A percentile compares a stretch with the other conserved stretches of the same genome.
Conservation (phyloP, 2,888 invertebrate species). For the Lasius fuliginosus region DNA sequence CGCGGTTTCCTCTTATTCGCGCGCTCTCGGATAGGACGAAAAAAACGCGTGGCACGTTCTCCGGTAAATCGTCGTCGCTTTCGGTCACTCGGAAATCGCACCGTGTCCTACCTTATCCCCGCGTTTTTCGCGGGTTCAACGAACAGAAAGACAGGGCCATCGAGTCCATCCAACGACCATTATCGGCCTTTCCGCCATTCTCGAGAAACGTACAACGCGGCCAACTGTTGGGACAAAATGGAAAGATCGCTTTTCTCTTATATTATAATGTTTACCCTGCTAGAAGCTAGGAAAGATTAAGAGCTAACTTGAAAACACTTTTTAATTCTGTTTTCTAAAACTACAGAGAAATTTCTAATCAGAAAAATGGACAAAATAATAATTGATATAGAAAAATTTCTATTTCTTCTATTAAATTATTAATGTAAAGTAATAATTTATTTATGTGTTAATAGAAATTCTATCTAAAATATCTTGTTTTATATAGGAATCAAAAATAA, state of each 20-base stretch:
- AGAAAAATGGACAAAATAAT: background rate
- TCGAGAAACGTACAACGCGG: conserved; percentile 13
- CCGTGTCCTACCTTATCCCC: conserved; percentile 11
- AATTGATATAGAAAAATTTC: background rate
- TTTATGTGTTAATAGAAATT: background rate
- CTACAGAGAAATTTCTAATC: background rate
- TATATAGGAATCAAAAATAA: too few species aligned
- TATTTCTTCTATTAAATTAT: background rate
- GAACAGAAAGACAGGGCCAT: conserved; percentile 27
- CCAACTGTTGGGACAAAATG: background rate
- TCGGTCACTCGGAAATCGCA: conserved; percentile 48
- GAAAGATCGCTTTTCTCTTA: background rate
- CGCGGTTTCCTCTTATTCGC: conserved; percentile 59
- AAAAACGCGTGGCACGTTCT: conserved; percentile 13
- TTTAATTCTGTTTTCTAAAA: background rate
- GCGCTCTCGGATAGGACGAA: background rate
- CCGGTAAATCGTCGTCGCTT: conserved; percentile 46
- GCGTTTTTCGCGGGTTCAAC: conserved; percentile 28
- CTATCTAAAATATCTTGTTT: too few species aligned
- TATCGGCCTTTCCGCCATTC: conserved; percentile 31
- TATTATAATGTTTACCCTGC: background rate
- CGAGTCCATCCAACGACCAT: conserved; percentile 32
- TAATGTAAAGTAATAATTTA: background rate
- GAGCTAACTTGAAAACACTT: background rate
- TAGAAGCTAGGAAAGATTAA: too few species aligned